Percentiles rank a stretch among this genome's conserved stretches.
phyloP scores from a whole-genome alignment of 2,888 invertebrate genomes.

The Sericinus montela region DNA sequence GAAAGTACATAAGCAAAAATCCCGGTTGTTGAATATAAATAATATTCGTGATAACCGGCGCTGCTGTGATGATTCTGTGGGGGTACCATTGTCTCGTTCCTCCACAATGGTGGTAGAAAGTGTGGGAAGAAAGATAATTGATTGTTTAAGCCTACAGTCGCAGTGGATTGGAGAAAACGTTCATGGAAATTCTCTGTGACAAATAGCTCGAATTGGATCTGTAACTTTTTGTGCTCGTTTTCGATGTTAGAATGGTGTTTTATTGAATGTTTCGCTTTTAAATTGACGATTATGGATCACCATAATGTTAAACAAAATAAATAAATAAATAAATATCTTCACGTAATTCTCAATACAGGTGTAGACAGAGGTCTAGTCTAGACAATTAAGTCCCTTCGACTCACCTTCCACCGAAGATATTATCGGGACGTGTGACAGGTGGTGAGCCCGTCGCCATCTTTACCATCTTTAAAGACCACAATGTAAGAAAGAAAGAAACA shows the following conservation, averaged over 20 bases:
- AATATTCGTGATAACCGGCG: constrained; percentile 8
- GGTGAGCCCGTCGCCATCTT: no score
- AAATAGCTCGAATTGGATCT: constrained; percentile 21
- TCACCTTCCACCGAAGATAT: no score
- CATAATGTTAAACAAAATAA: no score
- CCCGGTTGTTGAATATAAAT: constrained; percentile 10
- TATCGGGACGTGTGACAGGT: no score
- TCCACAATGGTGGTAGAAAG: constrained; percentile 70
- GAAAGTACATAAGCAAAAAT: constrained; percentile 5
- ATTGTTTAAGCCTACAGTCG: constrained; percentile 46
- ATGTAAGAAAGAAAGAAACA: no score
- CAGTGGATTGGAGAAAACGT: constrained; percentile 37
- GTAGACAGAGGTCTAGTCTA: no score
- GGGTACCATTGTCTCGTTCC: constrained; percentile 59
- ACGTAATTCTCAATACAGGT: no score
- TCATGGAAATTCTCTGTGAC: constrained; percentile 32
- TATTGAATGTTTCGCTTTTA: constrained; percentile 10
- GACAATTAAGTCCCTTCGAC: no score
- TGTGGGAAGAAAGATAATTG: constrained; percentile 66
- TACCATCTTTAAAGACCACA: no score
- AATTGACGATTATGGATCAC: background rate
- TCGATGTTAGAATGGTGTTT: constrained; percentile 20
- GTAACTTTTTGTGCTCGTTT: constrained; percentile 28
- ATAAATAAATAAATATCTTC: no score
- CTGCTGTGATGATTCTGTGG: constrained; percentile 17